A percentile compares a stretch with the other conserved stretches of the same genome.
Evolutionary conservation across 2,888 invertebrate species (phyloP).

Genomic region (Morpho deidamia): DNA sequence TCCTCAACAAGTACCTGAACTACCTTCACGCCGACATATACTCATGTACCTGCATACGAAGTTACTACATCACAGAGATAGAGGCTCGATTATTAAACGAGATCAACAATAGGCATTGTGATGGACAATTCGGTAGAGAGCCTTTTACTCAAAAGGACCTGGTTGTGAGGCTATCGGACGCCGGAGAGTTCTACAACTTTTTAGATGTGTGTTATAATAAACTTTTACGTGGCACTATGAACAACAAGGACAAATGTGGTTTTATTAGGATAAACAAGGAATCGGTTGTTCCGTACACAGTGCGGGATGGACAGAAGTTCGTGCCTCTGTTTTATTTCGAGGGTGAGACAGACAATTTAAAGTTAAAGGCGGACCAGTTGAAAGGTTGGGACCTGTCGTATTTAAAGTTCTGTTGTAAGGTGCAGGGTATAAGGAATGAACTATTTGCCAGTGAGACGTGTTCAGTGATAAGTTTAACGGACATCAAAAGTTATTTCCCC

Average conservation of each 20-base stretch:
- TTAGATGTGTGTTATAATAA: constrained; percentile 93
- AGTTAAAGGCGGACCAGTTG: constrained; percentile 90
- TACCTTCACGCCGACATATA: constrained; percentile 93
- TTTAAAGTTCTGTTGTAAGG: constrained; percentile 95
- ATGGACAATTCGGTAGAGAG: constrained; percentile 92
- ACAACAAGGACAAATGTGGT: constrained; percentile 89
- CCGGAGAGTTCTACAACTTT: constrained; percentile 93
- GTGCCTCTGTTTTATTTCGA: constrained; percentile 93
- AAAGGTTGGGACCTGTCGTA: constrained; percentile 96
- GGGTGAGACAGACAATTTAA: constrained; percentile 94
- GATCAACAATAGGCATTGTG: constrained; percentile 95
- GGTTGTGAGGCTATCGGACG: constrained; percentile 92
- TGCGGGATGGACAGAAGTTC: constrained; percentile 89
- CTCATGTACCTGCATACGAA: constrained; percentile 93
- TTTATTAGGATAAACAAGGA: constrained; percentile 95
- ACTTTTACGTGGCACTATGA: constrained; percentile 83
- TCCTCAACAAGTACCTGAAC: constrained; percentile 92
- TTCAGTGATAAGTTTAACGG: constrained; percentile 92
- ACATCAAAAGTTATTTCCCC: constrained; percentile 94
- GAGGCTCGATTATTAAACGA: constrained; percentile 94
- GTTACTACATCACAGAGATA: constrained; percentile 94
- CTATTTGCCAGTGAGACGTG: constrained; percentile 94
- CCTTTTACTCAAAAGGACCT: constrained; percentile 92
- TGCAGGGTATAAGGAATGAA: constrained; percentile 94
- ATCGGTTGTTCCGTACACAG: constrained; percentile 95